Evolutionary conservation across 2,113 vertebrate species (phyloP), one percentile per base, ranked within the genome.

Genomic region (Caracal caracal): DNA sequence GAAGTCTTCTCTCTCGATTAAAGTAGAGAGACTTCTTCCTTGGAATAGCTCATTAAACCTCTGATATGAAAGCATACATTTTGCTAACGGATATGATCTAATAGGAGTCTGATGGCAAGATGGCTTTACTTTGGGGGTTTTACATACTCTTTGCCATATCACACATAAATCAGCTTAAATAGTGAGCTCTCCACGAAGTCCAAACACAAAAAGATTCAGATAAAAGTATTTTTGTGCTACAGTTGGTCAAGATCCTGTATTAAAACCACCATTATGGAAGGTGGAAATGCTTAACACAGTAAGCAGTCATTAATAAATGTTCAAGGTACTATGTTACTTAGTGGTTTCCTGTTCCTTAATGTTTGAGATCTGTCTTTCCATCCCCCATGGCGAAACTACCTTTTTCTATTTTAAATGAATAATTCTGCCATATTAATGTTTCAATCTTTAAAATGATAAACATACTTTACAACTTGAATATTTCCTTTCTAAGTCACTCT

Each of bases 31-130:
- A 61, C 3, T 26, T 83, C 15, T 66, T 90, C 4, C 37, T 61
- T 85, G 10, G n/a, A 93, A 90, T 35, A 90, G 9, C 90, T 90
- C 24, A 94, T n/a, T 88, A 66, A 82, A 4, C 6, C 20, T 96
- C 24, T 56, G 20, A 4, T 56, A 70, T 51, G 12, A 35, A 90
- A 94, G 76, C 28, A n/a, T 19, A 33, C 80, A 75, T 56, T 88
- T 43, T 63, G 24, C 61, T 83, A 87, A 90, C 65, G 1, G 1
- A 35, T 35, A 7, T n/a, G 35, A 24, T 68, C 16, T 78, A 65
- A 47, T 5, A 15, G 68, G 40, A 81, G 0, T 65, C 20, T 95
- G 8, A 43, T 85, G n/a, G 80, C 49, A 59, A 4, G 24, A 19
- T 43, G 47, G 2, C 0, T 49, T 78, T 87, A 82, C 66, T 88